phyloP scores from a whole-genome alignment of 2,888 invertebrate species.

The Melanargia galathea region DNA sequence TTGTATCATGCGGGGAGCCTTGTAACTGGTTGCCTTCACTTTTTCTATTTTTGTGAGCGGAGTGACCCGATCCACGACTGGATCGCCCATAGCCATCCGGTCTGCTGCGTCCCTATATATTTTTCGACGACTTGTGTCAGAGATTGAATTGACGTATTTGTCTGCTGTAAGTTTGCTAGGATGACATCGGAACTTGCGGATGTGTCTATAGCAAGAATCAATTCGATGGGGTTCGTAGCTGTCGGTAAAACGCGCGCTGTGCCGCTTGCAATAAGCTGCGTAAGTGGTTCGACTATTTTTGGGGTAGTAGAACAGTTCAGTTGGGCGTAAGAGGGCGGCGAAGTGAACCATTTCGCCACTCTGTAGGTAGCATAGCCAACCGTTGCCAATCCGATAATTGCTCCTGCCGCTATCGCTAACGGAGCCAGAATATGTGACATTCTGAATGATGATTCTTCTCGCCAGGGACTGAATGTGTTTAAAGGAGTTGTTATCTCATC shows the following conservation, averaged over 20 bases:
- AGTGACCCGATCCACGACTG: background rate
- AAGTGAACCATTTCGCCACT: background rate
- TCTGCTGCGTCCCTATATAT: background rate
- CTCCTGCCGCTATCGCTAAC: background rate
- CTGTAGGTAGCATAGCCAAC: background rate
- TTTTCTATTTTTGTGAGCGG: background rate
- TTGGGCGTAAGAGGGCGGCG: background rate
- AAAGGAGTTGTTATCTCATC: background rate
- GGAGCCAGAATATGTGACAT: background rate
- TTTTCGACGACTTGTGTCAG: background rate
- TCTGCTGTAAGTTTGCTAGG: background rate
- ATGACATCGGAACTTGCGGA: background rate
- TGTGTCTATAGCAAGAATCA: background rate
- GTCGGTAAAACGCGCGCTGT: background rate
- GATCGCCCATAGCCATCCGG: conserved; percentile 6
- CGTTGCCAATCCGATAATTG: background rate
- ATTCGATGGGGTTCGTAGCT: background rate
- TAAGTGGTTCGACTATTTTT: background rate
- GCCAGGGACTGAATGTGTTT: background rate
- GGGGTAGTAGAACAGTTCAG: background rate
- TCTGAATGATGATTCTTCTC: background rate
- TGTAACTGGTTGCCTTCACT: background rate
- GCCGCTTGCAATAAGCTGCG: background rate
- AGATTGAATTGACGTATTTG: background rate
- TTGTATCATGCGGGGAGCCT: too few species aligned